phyloP scores from a whole-genome alignment of 2,797 vertebrate species.

The Sarcoramphus papa region DNA sequence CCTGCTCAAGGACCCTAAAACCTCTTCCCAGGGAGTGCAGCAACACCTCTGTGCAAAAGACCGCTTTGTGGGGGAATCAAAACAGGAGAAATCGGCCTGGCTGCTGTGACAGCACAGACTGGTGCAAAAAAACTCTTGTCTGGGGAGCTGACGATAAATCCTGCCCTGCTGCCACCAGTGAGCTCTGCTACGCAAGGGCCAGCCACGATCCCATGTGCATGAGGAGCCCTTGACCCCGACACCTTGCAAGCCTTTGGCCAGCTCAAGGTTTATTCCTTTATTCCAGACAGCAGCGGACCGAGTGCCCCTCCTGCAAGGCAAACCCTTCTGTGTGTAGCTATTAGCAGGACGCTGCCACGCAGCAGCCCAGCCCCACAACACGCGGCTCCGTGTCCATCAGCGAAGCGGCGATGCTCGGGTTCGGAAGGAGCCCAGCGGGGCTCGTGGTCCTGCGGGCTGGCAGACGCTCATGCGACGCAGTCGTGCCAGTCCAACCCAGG shows the following conservation, averaged over 20 bases:
- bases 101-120: not conserved
- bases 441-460: not conserved
- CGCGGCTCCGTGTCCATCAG: fast-evolving
- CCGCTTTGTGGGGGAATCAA: not conserved
- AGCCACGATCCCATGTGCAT: fast-evolving
- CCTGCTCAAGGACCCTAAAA: not conserved
- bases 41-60: constrained; percentile 9
- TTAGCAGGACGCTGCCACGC: fast-evolving
- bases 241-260: not conserved
- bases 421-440: not conserved
- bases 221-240: fast-evolving
- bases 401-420: fast-evolving
- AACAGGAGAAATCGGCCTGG: not conserved
- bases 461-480: fast-evolving
- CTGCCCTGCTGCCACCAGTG: not conserved
- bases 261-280: not conserved
- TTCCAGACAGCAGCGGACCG: fast-evolving
- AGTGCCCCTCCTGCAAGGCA: not conserved
- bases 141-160: not conserved
- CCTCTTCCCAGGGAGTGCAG: not conserved
- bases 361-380: not conserved
- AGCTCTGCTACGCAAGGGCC: not conserved
- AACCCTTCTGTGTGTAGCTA: not conserved
- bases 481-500: not conserved
- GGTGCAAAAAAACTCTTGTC: not conserved